Percentiles rank a stretch among this genome's conserved stretches.
phyloP scores from a whole-genome alignment of 2,797 vertebrate species.

The Enteromius radiatus region DNA sequence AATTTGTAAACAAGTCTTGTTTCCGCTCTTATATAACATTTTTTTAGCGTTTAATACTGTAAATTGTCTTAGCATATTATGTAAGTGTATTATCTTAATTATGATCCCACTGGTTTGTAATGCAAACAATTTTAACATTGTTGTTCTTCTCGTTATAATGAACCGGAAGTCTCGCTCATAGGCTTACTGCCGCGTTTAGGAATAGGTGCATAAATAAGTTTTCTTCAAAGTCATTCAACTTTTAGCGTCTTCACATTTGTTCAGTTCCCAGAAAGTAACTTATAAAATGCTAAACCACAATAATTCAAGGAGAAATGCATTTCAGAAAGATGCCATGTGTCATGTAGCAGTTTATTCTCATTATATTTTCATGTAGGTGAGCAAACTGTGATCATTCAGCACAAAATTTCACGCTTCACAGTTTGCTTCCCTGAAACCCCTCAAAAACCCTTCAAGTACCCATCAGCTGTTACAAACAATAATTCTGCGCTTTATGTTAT shows the following conservation, averaged over 20 bases:
- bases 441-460: neutral
- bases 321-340: neutral
- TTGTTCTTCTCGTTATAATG: too few species aligned
- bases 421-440: constrained; percentile 3
- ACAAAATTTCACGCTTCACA: neutral
- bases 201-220: neutral
- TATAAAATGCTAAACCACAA: neutral
- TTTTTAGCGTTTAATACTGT: too few species aligned
- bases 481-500: neutral
- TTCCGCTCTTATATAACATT: too few species aligned
- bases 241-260: neutral
- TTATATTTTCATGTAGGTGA: constrained; percentile 1
- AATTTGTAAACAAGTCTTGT: too few species aligned
- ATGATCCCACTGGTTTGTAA: too few species aligned
- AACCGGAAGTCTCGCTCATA: too few species aligned
- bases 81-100: too few species aligned
- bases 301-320: neutral
- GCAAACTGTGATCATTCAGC: neutral
- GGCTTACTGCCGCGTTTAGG: too few species aligned
- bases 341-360: constrained; percentile 17
- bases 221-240: too few species aligned
- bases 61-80: too few species aligned
- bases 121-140: too few species aligned
- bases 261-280: neutral
- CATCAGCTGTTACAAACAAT: neutral